These are phyloP conservation scores for Dicyrtomina minuta DNA, from an alignment of 2,888 invertebrate species.

Conservation along the genomic window DNA sequence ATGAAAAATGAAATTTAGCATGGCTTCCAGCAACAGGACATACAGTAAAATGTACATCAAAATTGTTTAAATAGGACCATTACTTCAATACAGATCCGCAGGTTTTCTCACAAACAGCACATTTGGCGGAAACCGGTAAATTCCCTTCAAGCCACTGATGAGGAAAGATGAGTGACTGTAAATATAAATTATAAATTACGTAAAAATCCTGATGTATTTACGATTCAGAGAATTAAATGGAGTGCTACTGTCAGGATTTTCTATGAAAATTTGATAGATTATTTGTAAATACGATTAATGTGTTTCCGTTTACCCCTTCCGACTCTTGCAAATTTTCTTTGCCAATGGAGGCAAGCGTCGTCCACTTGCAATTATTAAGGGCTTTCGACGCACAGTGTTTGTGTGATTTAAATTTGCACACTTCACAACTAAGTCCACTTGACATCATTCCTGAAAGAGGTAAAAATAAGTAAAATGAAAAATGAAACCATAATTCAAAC, in stretches of 20 bases:
- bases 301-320: constrained; percentile 75
- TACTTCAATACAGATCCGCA: constrained; percentile 92
- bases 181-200: constrained; percentile 32
- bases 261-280: neutral
- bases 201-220: too few species aligned
- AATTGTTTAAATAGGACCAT: too few species aligned
- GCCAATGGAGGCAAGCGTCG: constrained; percentile 91
- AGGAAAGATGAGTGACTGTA: constrained; percentile 84
- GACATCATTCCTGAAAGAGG: constrained; percentile 76
- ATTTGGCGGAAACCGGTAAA: constrained; percentile 89
- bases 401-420: constrained; percentile 96
- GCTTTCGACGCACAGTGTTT: constrained; percentile 92
- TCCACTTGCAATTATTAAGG: constrained; percentile 96
- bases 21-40: too few species aligned
- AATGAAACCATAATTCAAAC: neutral
- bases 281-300: neutral
- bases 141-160: constrained; percentile 99
- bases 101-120: constrained; percentile 89
- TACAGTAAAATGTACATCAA: too few species aligned
- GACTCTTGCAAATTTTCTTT: constrained; percentile 89
- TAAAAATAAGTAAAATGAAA: constrained; percentile 7
- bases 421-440: constrained; percentile 93
- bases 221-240: too few species aligned
- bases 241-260: neutral
- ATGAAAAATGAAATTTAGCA: too few species aligned